Evolutionary conservation across 2,113 vertebrate species (phyloP).

Genomic region (Herpailurus yagouaroundi): DNA sequence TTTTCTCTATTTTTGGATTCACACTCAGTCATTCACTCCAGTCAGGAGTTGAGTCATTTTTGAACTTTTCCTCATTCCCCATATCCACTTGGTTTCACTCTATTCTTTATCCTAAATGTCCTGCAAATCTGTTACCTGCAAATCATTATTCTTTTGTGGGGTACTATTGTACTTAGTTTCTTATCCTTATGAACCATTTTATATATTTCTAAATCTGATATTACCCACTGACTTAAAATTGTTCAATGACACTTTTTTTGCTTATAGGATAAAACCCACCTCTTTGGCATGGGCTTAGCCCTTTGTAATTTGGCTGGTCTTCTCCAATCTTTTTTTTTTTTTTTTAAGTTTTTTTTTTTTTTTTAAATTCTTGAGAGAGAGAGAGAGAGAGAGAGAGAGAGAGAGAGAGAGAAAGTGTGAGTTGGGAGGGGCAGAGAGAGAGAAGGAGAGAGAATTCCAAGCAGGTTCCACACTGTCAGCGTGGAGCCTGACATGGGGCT

Average conservation of each 20-base stretch:
- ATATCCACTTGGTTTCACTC: not conserved
- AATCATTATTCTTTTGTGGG: not conserved
- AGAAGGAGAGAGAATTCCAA: no score
- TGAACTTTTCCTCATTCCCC: not conserved
- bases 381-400: no score
- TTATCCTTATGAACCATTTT: constrained; percentile 16
- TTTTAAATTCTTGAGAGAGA: no score
- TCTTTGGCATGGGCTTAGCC: not conserved
- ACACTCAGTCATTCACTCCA: not conserved
- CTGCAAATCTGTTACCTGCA: not conserved
- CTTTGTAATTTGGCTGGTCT: constrained; percentile 19
- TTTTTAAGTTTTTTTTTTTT: no score
- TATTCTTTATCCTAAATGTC: constrained; percentile 1
- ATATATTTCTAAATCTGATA: constrained; percentile 34
- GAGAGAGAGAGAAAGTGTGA: no score
- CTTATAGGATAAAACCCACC: not conserved
- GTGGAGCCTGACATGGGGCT: no score
- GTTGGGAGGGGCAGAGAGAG: no score
- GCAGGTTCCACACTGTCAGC: no score
- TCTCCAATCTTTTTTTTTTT: not conserved
- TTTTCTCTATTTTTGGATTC: not conserved
- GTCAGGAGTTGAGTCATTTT: constrained; percentile 20
- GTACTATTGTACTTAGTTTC: constrained; percentile 22
- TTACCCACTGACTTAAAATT: not conserved
- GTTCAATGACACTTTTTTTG: not conserved